These are phyloP conservation scores for Drosophila pseudotakahashii DNA, from an alignment of 2,888 invertebrate genomes.

Conservation along the genomic window DNA sequence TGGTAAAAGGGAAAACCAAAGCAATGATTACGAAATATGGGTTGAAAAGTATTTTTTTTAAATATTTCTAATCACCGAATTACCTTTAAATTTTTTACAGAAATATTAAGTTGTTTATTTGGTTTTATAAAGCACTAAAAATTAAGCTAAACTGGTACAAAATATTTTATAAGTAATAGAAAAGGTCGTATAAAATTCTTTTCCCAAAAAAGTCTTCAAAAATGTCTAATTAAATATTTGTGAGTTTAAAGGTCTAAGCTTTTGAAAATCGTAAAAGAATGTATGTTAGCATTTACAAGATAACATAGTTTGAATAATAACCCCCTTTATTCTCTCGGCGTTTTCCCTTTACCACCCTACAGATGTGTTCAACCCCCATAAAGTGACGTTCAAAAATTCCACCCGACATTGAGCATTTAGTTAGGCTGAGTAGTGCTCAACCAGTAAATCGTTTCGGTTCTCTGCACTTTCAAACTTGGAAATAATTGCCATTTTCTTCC, in stretches of 20 bases:
- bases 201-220: too few species aligned
- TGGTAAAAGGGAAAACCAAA: neutral
- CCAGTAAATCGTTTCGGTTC: slow-evolving; percentile 22
- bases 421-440: slow-evolving; percentile 12
- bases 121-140: too few species aligned
- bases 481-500: slow-evolving; percentile 35
- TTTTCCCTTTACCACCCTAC: slow-evolving; percentile 15
- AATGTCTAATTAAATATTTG: neutral
- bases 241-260: neutral
- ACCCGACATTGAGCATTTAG: slow-evolving; percentile 34
- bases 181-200: too few species aligned
- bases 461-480: slow-evolving; percentile 2
- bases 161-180: too few species aligned
- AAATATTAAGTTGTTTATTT: too few species aligned
- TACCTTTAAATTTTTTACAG: too few species aligned
- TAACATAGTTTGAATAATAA: neutral
- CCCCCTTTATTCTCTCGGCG: too few species aligned
- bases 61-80: too few species aligned
- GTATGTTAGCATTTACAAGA: neutral
- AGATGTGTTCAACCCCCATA: slow-evolving; percentile 10
- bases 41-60: too few species aligned
- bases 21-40: neutral
- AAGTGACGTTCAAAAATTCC: slow-evolving; percentile 20
- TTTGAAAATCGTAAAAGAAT: neutral
- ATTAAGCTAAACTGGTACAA: too few species aligned